Evolutionary conservation across 2,113 vertebrate genomes (phyloP), one percentile per base, ranked within the genome.

Genomic region (Melanerpes aurifrons): DNA sequence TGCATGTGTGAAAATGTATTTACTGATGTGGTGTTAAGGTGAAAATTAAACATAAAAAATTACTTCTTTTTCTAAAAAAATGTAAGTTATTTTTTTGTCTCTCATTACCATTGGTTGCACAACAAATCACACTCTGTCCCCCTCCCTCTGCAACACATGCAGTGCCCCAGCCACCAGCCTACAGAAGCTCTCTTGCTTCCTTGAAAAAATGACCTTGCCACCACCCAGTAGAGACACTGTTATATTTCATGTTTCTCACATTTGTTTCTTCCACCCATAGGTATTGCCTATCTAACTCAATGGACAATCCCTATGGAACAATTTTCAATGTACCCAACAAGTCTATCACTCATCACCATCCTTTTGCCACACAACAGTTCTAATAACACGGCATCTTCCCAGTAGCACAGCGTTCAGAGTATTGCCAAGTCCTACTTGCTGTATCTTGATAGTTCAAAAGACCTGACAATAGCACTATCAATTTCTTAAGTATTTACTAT

Each of bases 241-340:
- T 26, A 6, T 8, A 7, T 12, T 64, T 72, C 32, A n/a, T 25
- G 24, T 18, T 35, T 54, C 54, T 40, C 28, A 37, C 10, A 45
- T 72, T 50, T 54, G 18, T 45, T 88, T n/a, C 47, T 81, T 31
- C n/a, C 7, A 25, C 9, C 26, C 47, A 11, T 1, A 45, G 28
- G 21, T 32, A 48, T 24, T 56, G 5, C 9, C 18, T 28, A 57
- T 24, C 56, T 28, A 61, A 68, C 31, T 43, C 12, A 37, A 28
- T 0, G 1, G 11, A 70, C 37, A 66, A 79, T 45, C 43, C n/a
- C 7, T 53, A 16, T 3, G 0, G 10, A 57, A 53, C n/a, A 63
- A 37, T 19, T 50, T 71, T 10, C n/a, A 21, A 2, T 0, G 1
- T 40, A 59, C 5, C 15, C 16, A 73, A 7, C 14, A 73, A 58